A percentile compares a stretch with the other conserved stretches of the same genome.
Conservation (phyloP, 2,113 vertebrate genomes). For the Aplodontia rufa region DNA sequence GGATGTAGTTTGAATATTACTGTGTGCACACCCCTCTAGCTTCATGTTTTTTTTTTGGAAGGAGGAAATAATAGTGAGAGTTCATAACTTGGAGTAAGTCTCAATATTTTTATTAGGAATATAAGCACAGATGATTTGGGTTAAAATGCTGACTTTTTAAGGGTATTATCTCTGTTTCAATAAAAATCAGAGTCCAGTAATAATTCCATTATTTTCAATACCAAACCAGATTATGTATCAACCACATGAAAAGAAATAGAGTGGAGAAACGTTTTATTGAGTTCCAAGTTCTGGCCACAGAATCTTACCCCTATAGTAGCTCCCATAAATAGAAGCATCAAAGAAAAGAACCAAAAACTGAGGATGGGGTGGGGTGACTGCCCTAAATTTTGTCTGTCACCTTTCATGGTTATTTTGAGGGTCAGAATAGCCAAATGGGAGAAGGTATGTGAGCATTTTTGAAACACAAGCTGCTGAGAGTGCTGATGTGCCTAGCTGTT, state of each 20-base stretch:
- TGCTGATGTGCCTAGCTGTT: accelerated
- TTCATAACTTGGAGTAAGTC: background rate
- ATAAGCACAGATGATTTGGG: background rate
- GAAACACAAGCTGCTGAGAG: background rate
- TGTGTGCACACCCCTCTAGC: accelerated
- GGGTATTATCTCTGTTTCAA: constrained; percentile 25
- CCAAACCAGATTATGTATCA: background rate
- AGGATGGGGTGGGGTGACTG: background rate
- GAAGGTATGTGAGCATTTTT: background rate
- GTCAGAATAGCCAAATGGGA: background rate
- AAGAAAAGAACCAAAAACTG: background rate
- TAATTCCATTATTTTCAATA: constrained; percentile 21
- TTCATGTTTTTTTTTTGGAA: background rate
- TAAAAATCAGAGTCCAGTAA: background rate
- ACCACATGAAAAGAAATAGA: background rate
- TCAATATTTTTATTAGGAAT: constrained; percentile 27
- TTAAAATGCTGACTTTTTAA: constrained; percentile 13
- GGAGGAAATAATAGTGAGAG: background rate
- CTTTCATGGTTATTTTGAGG: background rate
- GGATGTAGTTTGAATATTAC: background rate
- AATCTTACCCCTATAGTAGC: background rate
- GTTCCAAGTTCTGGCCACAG: background rate
- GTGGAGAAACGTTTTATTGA: background rate
- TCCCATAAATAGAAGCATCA: background rate
- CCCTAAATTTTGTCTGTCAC: background rate